These are phyloP conservation scores for Xestia sexstrigata DNA, from an alignment of 2,888 invertebrate species.

Conservation along the genomic window DNA sequence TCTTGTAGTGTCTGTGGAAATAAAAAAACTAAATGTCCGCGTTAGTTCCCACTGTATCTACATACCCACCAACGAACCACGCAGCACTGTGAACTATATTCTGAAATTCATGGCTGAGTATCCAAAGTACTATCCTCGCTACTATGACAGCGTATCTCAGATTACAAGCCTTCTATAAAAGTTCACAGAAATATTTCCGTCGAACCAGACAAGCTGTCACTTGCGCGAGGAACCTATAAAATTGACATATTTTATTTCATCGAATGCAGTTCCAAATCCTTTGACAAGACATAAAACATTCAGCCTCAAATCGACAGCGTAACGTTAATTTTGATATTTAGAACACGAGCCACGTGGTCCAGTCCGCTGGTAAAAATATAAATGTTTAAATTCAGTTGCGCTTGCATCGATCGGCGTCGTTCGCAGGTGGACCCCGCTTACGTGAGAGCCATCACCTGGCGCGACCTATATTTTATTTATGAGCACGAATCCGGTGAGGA, in stretches of 20 bases:
- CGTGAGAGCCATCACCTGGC: slow-evolving; percentile 78
- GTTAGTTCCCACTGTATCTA: not conserved
- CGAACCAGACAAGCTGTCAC: slow-evolving; percentile 19
- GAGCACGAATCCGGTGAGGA: slow-evolving; percentile 66
- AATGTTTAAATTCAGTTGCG: slow-evolving; percentile 65
- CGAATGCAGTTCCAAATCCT: slow-evolving; percentile 15
- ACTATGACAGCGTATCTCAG: not conserved
- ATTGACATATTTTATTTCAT: slow-evolving; percentile 21
- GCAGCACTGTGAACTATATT: not conserved
- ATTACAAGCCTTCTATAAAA: not conserved
- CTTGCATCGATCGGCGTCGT: slow-evolving; percentile 63
- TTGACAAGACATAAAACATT: slow-evolving; percentile 28
- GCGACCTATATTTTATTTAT: slow-evolving; percentile 83
- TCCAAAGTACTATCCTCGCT: not conserved
- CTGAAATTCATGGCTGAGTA: not conserved
- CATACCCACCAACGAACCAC: not conserved
- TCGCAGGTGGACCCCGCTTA: slow-evolving; percentile 62
- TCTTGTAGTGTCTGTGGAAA: not conserved
- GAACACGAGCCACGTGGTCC: slow-evolving; percentile 45
- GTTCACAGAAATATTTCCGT: slow-evolving; percentile 9
- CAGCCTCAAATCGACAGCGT: slow-evolving; percentile 22
- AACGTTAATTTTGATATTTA: slow-evolving; percentile 39
- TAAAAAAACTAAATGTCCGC: not conserved
- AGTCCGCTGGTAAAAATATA: slow-evolving; percentile 56
- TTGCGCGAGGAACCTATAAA: slow-evolving; percentile 10